Evolutionary conservation across 53 echinoderm and acorn worm genomes (phyloP).

Genomic region (Paracentrotus lividus): DNA sequence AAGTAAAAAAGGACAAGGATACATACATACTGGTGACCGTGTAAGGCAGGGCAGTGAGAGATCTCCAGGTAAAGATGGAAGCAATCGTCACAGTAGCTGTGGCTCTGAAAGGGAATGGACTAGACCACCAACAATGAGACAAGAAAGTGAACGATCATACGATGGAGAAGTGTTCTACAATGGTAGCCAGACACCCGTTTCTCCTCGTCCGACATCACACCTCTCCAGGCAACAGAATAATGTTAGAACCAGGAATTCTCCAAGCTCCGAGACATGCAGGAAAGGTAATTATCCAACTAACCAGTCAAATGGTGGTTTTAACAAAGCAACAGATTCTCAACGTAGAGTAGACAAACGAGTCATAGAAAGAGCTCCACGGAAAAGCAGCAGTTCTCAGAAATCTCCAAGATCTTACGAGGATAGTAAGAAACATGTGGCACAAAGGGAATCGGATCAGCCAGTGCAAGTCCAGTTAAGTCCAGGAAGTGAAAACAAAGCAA

Average conservation of each 20-base stretch:
- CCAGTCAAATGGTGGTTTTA: background rate
- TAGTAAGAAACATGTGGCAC: background rate
- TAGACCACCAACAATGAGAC: slow-evolving; percentile 80
- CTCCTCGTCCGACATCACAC: background rate
- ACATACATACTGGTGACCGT: background rate
- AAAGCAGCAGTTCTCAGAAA: background rate
- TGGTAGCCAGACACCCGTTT: slow-evolving; percentile 66
- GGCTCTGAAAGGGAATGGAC: slow-evolving; percentile 93
- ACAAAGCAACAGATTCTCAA: no score
- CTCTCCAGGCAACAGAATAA: background rate
- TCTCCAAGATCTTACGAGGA: slow-evolving; percentile 8
- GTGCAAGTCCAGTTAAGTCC: background rate
- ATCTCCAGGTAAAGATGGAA: slow-evolving; percentile 73
- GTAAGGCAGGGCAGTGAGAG: slow-evolving; percentile 84
- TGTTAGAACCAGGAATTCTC: background rate
- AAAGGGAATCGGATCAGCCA: background rate
- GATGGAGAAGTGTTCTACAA: slow-evolving; percentile 90
- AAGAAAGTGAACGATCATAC: slow-evolving; percentile 93
- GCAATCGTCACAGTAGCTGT: slow-evolving; percentile 92
- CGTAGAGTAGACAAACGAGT: background rate
- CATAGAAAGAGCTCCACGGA: background rate
- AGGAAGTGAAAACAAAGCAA: background rate
- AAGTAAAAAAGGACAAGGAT: no score
- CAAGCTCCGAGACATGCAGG: background rate
- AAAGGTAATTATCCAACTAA: background rate